Evolutionary conservation across 1,140 invertebrate genomes (phyloP).

Genomic region (Drosophila melanica): DNA sequence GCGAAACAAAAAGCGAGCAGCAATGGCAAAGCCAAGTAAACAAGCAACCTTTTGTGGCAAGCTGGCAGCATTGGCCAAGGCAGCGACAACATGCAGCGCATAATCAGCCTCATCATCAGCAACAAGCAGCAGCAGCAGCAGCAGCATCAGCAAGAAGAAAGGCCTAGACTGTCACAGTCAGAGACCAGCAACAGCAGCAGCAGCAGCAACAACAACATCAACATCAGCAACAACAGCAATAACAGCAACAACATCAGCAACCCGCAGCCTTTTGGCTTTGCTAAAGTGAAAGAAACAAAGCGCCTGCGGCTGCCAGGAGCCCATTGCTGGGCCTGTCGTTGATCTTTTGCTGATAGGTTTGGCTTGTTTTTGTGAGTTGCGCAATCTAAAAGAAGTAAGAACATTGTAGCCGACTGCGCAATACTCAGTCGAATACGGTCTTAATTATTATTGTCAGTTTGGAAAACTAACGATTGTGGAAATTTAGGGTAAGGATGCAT

Average conservation of each 20-base stretch:
- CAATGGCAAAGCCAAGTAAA: conserved; percentile 38
- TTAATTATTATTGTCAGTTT: too few species aligned
- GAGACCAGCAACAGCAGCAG: conserved; percentile 8
- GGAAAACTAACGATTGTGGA: too few species aligned
- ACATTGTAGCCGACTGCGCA: too few species aligned
- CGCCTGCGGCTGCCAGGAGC: conserved; percentile 54
- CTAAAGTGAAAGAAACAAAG: conserved; percentile 63
- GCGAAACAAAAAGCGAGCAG: conserved; percentile 61
- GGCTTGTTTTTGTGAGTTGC: conserved; percentile 61
- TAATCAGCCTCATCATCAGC: conserved; percentile 79
- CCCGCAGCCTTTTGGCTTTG: conserved; percentile 58
- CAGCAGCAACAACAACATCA: conserved; percentile 8
- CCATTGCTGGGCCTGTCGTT: conserved; percentile 52
- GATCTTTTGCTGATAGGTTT: conserved; percentile 81
- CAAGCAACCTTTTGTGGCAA: conserved; percentile 55
- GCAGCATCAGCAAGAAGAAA: conserved; percentile 31
- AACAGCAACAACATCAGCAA: conserved; percentile 36
- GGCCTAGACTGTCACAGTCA: conserved; percentile 29
- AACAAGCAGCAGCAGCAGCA: conserved; percentile 54
- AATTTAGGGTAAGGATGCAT: too few species aligned
- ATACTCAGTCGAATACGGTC: too few species aligned
- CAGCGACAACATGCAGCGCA: conserved; percentile 69
- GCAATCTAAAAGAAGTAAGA: conserved; percentile 6
- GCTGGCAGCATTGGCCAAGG: conserved; percentile 65
- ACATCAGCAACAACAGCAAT: conserved; percentile 35